Evolutionary conservation across 2,113 vertebrate species (phyloP).

Genomic region (Telmatochromis brichardi): DNA sequence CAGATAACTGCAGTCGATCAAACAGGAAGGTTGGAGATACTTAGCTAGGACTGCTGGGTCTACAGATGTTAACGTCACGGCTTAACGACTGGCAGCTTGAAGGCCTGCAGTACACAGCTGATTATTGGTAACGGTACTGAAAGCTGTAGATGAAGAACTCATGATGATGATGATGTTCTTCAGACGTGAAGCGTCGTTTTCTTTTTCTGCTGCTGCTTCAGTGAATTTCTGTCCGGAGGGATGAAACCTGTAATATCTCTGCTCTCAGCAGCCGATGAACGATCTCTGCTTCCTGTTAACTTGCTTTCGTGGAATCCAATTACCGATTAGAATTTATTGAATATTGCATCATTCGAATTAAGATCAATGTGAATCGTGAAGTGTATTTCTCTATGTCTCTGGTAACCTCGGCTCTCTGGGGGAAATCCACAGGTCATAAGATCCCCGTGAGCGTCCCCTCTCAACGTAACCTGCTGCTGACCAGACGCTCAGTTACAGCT

Average conservation of each 20-base stretch:
- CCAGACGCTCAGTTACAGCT: rapidly evolving
- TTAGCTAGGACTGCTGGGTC: background rate
- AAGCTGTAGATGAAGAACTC: background rate
- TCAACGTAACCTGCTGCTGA: no score
- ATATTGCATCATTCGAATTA: background rate
- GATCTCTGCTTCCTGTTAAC: rapidly evolving
- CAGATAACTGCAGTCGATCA: background rate
- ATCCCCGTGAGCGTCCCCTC: no score
- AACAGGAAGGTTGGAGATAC: background rate
- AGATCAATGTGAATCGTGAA: background rate
- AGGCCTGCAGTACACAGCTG: background rate
- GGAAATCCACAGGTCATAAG: no score
- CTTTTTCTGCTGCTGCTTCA: background rate
- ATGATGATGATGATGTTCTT: background rate
- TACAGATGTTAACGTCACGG: background rate
- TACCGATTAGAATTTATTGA: background rate
- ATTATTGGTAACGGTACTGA: background rate
- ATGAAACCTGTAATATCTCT: background rate
- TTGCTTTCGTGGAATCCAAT: rapidly evolving
- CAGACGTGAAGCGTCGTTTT: background rate
- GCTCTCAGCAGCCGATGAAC: background rate
- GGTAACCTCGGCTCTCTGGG: background rate
- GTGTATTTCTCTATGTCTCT: rapidly evolving
- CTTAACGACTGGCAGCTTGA: rapidly evolving
- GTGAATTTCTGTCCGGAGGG: background rate